phyloP scores from a whole-genome alignment of 2,888 invertebrate genomes.

The Steromphala cineraria region DNA sequence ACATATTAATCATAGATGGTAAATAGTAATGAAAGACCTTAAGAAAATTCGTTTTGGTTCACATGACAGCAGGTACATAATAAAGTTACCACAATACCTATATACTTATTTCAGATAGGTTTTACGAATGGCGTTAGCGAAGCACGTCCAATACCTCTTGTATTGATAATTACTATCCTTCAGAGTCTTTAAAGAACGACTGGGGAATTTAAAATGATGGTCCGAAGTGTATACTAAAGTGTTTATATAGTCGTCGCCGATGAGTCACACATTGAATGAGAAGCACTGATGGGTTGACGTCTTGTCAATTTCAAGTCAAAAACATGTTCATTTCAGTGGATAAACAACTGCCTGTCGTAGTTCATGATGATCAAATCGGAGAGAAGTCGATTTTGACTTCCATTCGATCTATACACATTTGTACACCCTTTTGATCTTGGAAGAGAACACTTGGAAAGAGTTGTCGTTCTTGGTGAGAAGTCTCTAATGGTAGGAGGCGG shows the following conservation, averaged over 20 bases:
- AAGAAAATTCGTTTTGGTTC: too few species aligned
- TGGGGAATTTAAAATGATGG: neutral
- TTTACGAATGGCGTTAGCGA: too few species aligned
- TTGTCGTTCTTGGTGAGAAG: neutral
- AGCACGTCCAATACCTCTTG: too few species aligned
- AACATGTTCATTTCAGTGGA: neutral
- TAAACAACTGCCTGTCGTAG: constrained; percentile 38
- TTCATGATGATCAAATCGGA: constrained; percentile 43
- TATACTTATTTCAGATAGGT: too few species aligned
- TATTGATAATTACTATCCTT: too few species aligned
- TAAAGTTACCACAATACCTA: too few species aligned
- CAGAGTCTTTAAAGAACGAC: too few species aligned
- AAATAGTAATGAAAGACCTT: too few species aligned
- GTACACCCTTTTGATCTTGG: neutral
- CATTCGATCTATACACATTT: neutral
- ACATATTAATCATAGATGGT: neutral
- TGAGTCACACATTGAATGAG: too few species aligned
- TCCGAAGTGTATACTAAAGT: too few species aligned
- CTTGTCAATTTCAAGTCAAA: neutral
- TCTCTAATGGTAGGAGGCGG: constrained; percentile 25
- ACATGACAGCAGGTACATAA: too few species aligned
- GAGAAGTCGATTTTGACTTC: constrained; percentile 37
- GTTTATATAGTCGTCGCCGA: neutral
- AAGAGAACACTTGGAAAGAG: neutral
- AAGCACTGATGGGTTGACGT: too few species aligned